Base-by-base conservation (phyloP, 2,888 invertebrate genomes). In the Standfussiana lucernea region DNA sequence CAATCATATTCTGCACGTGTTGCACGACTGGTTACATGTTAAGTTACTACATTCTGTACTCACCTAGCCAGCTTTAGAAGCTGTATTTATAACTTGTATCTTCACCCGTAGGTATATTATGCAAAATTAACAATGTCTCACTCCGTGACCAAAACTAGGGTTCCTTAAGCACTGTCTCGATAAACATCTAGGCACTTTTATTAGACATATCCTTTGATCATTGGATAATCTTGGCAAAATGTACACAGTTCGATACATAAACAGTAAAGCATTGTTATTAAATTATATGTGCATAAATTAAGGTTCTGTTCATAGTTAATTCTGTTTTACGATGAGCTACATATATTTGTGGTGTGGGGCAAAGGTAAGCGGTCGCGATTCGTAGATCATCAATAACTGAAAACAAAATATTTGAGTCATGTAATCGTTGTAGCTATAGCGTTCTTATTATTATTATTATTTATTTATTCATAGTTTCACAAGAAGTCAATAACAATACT, bases 251-350 rank as follows among this genome's bases (percentile, higher is more conserved):
- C 67, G 65, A 84, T 80, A 80, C 62, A 80, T 78, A 85, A 86
- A 79, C 77, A 78, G 82, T 79, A 84, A 74, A 82, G 80, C 79
- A 77, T 86, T 88, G 79, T 86, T 86, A 81, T 88, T 82, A 88
- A 85, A 90, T 90, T 82, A 86, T 77, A 80, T 87, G 84, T 88
- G 85, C 89, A 83, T 87, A 87, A 80, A 82, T 89, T 87, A 85
- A 84, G 80, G 77, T 83, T 87, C 79, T 72, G 75, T 82, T 77
- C 72, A 77, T 81, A 85, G 82, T 82, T 86, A 88, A 85, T 82
- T 79, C 75, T 80, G 72, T 72, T 79, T 65, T 78, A 75, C 69
- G 67, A 80, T 79, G 82, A 72, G 75, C 77, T 85, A 72, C 67
- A 75, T 62, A 84, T 85, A 84, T 37, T 64, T 68, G 50, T 18